phyloP scores from a whole-genome alignment of 2,888 invertebrate genomes.

The Rutpela maculata region DNA sequence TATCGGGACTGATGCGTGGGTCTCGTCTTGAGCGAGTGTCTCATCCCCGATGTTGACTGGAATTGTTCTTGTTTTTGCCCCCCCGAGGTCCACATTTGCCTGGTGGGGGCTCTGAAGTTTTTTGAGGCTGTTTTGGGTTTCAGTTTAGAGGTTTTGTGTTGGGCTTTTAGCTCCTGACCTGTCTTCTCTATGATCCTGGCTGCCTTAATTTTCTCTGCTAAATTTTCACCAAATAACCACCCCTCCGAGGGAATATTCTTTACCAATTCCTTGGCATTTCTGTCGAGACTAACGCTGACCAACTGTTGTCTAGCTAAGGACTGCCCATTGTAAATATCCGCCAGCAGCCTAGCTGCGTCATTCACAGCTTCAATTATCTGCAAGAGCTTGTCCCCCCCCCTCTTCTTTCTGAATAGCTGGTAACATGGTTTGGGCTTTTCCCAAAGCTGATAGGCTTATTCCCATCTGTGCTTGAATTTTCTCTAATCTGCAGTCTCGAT shows the following conservation, averaged over 20 bases:
- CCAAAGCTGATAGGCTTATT: conserved; percentile 9
- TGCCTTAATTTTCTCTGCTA: too few relatives aligned
- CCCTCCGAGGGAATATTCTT: background rate
- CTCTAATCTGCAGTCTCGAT: background rate
- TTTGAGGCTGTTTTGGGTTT: too few relatives aligned
- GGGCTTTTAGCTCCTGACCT: too few relatives aligned
- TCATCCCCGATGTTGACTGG: too few relatives aligned
- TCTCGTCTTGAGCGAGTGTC: too few relatives aligned
- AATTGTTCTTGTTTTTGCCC: too few relatives aligned
- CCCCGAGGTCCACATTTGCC: too few relatives aligned
- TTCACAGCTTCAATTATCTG: background rate
- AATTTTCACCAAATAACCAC: background rate
- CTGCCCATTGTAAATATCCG: background rate
- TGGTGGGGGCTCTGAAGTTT: too few relatives aligned
- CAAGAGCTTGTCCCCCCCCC: conserved; percentile 7
- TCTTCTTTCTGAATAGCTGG: background rate
- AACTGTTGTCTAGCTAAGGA: background rate
- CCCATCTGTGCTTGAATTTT: conserved; percentile 3
- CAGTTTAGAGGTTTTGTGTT: too few relatives aligned
- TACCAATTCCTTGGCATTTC: background rate
- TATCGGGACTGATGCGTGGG: too few relatives aligned
- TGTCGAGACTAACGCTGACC: background rate
- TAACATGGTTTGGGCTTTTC: conserved; percentile 1
- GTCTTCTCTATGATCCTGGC: too few relatives aligned
- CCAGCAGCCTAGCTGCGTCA: background rate